phyloP scores from a whole-genome alignment of 2,888 invertebrate genomes.

The Drosophila robusta region DNA sequence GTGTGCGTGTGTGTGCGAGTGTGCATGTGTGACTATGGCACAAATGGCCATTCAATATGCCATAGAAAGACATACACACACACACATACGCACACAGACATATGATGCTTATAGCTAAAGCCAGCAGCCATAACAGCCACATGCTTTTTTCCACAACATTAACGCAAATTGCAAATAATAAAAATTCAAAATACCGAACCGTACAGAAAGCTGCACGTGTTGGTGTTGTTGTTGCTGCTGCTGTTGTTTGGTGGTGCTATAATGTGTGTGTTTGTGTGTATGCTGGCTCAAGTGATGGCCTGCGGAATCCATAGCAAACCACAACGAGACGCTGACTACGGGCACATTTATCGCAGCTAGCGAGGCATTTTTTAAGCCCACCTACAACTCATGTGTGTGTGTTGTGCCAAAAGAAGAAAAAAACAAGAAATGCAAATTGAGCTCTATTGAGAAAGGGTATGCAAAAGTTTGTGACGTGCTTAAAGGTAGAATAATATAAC shows the following conservation, averaged over 20 bases:
- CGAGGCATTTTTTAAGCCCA: conserved; percentile 73
- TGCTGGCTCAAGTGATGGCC: conserved; percentile 53
- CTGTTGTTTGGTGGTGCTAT: conserved; percentile 5
- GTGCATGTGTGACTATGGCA: conserved; percentile 56
- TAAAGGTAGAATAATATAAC: neutral
- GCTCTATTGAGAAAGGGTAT: conserved; percentile 38
- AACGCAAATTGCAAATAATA: conserved; percentile 83
- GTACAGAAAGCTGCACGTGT: conserved; percentile 73
- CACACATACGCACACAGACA: conserved; percentile 15
- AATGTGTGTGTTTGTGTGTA: conserved; percentile 24
- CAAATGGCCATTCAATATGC: conserved; percentile 81
- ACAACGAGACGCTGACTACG: conserved; percentile 66
- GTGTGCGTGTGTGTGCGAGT: conserved; percentile 14
- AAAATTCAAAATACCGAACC: conserved; percentile 81
- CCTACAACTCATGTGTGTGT: conserved; percentile 45
- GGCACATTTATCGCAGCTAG: conserved; percentile 75
- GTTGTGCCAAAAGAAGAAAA: conserved; percentile 11
- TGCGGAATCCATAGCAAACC: conserved; percentile 61
- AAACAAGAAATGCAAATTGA: conserved; percentile 49
- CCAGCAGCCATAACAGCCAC: conserved; percentile 80
- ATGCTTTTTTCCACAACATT: conserved; percentile 82
- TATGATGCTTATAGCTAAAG: conserved; percentile 51
- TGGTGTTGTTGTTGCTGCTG: conserved; percentile 44
- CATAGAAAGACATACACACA: conserved; percentile 52
- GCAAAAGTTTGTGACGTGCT: neutral